Evolutionary conservation across 1,140 invertebrate species (phyloP).

Genomic region (Piezodorus guildinii): DNA sequence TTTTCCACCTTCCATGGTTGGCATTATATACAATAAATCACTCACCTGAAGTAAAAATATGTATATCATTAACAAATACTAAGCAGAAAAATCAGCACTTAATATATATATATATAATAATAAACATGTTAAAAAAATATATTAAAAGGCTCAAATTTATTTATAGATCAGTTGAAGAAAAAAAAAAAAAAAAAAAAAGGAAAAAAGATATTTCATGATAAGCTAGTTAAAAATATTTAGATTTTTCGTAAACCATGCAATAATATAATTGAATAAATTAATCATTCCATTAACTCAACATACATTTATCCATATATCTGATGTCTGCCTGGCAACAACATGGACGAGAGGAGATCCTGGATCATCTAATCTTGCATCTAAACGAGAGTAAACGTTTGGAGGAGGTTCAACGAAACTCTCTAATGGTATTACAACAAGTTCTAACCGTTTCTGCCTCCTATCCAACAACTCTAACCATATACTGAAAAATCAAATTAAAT

Average conservation of each 20-base stretch:
- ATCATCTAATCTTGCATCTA: slow-evolving; percentile 21
- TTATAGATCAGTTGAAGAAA: no score
- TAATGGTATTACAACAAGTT: slow-evolving; percentile 58
- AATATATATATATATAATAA: neutral
- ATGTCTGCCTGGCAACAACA: slow-evolving; percentile 49
- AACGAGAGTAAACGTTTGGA: slow-evolving; percentile 26
- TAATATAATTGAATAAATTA: neutral
- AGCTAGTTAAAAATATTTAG: no score
- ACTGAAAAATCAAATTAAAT: slow-evolving; percentile 40
- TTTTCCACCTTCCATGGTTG: slow-evolving; percentile 41
- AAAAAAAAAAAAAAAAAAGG: no score
- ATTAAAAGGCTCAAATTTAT: no score
- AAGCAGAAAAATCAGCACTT: neutral
- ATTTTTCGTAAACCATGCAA: no score
- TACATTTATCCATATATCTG: slow-evolving; percentile 72
- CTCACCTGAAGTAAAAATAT: slow-evolving; percentile 45
- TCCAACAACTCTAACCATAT: slow-evolving; percentile 84
- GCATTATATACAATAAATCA: slow-evolving; percentile 76
- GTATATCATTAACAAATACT: slow-evolving; percentile 8
- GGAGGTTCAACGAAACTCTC: slow-evolving; percentile 59
- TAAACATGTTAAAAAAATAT: no score
- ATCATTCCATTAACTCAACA: slow-evolving; percentile 18
- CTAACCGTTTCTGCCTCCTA: slow-evolving; percentile 68
- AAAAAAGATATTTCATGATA: no score
- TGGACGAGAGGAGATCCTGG: slow-evolving; percentile 36